Conservation (phyloP, 2,113 vertebrate genomes). For the Alethe diademata region DNA sequence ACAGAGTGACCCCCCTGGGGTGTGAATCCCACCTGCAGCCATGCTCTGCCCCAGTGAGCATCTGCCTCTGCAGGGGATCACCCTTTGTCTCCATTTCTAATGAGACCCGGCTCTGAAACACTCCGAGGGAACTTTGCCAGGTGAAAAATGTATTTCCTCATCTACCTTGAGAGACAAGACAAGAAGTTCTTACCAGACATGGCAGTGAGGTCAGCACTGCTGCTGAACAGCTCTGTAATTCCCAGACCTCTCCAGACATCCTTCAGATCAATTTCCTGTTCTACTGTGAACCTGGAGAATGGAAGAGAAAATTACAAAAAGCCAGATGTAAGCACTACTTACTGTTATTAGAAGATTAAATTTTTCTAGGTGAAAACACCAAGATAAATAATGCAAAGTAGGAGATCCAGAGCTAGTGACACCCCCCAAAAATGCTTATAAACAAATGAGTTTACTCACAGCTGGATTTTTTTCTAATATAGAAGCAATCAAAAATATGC, state of each 20-base stretch:
- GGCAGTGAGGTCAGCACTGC: constrained; percentile 89
- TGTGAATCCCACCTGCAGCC: neutral
- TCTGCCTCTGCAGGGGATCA: neutral
- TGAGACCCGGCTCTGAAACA: neutral
- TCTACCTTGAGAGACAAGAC: neutral
- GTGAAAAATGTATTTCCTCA: neutral
- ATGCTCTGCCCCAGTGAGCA: neutral
- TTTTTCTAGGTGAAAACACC: neutral
- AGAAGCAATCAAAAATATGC: constrained; percentile 11
- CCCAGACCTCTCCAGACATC: constrained; percentile 86
- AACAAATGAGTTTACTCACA: neutral
- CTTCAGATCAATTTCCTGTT: constrained; percentile 92
- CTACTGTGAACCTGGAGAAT: constrained; percentile 88
- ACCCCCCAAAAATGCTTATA: neutral
- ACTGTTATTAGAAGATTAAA: neutral
- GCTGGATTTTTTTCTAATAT: neutral
- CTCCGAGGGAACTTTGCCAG: neutral
- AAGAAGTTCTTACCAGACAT: constrained; percentile 84
- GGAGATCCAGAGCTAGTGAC: neutral
- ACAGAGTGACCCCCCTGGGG: neutral
- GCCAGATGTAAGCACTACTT: neutral
- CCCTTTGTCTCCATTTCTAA: neutral
- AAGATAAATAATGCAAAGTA: neutral
- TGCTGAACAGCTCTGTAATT: constrained; percentile 87
- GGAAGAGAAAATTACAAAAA: neutral